phyloP scores from a whole-genome alignment of 2,113 vertebrate genomes.

The Plestiodon gilberti region DNA sequence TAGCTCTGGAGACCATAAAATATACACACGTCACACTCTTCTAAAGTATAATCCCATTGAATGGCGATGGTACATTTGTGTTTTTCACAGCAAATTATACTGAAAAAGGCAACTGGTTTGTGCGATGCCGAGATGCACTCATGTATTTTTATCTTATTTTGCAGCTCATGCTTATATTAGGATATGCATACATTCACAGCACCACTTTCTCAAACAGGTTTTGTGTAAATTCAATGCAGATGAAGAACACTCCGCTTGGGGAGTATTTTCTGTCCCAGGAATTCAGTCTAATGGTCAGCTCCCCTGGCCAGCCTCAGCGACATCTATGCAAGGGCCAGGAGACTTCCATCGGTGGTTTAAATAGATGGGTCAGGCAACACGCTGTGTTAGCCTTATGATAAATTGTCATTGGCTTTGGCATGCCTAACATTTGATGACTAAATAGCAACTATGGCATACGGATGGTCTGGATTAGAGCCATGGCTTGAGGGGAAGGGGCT shows the following conservation, averaged over 20 bases:
- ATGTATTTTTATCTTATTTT: slow-evolving; percentile 16
- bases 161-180: neutral
- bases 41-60: slow-evolving; percentile 23
- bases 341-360: neutral
- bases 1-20: slow-evolving; percentile 9
- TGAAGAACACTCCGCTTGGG: neutral
- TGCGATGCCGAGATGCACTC: neutral
- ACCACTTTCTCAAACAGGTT: neutral
- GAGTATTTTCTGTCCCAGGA: neutral
- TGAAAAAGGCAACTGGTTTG: slow-evolving; percentile 3
- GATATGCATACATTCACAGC: neutral
- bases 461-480: no score
- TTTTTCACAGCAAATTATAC: slow-evolving; percentile 9
- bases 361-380: neutral
- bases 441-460: no score
- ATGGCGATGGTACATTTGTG: slow-evolving; percentile 15
- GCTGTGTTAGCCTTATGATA: no score
- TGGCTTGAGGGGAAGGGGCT: no score
- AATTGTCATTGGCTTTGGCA: no score
- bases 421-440: no score
- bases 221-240: neutral
- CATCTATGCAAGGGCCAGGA: neutral
- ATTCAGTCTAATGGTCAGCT: neutral
- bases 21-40: neutral
- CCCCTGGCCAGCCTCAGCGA: neutral